Conservation (phyloP, 2,888 invertebrate species). For the Minunthozetes semirufus region DNA sequence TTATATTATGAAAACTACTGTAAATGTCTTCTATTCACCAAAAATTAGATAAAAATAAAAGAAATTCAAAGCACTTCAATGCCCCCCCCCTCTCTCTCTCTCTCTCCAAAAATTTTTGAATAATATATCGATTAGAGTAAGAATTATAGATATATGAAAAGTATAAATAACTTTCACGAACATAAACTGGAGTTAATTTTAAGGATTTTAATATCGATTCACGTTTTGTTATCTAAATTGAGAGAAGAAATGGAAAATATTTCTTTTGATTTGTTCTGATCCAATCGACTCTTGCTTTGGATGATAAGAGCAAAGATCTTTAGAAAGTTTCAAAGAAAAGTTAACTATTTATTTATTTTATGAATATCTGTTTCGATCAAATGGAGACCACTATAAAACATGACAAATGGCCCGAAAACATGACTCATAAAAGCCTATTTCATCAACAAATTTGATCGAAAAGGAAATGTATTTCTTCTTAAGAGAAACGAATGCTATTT, state of each 20-base stretch:
- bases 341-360: background rate
- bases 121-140: background rate
- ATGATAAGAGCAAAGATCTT: background rate
- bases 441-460: too few relatives aligned
- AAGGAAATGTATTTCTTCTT: too few relatives aligned
- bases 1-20: too few relatives aligned
- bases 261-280: too few relatives aligned
- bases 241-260: background rate
- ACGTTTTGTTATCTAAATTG: background rate
- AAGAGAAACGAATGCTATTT: too few relatives aligned
- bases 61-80: too few relatives aligned
- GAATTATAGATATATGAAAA: too few relatives aligned
- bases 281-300: background rate
- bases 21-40: too few relatives aligned
- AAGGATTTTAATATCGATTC: conserved; percentile 1
- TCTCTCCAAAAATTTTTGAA: background rate
- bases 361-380: background rate
- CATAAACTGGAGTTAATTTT: background rate
- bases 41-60: too few relatives aligned
- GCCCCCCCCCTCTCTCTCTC: too few relatives aligned
- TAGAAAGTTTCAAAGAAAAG: background rate
- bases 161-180: background rate
- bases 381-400: conserved; percentile 19
- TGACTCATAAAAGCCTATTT: conserved; percentile 7
- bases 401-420: conserved; percentile 27